phyloP scores from a whole-genome alignment of 2,797 vertebrate genomes.

The Pipistrellus pygmaeus region DNA sequence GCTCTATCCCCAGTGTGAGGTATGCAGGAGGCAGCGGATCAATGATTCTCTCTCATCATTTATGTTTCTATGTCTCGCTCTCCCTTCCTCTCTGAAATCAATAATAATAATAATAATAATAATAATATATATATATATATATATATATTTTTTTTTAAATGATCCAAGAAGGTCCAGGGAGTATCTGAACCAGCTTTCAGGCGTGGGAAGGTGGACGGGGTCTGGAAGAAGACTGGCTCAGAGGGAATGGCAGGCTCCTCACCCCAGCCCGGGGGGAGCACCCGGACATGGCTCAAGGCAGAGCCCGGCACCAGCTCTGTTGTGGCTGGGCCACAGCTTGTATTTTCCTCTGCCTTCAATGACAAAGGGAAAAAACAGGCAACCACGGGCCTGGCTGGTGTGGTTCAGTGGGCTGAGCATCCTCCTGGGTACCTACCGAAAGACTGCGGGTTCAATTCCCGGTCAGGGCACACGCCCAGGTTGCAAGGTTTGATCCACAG shows the following conservation, averaged over 20 bases:
- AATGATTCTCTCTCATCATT: too few relatives aligned
- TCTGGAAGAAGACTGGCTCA: background rate
- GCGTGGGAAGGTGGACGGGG: background rate
- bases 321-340: too few relatives aligned
- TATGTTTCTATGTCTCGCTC: too few relatives aligned
- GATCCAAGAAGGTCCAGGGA: background rate
- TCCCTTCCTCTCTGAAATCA: too few relatives aligned
- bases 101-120: too few relatives aligned
- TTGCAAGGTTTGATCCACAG: too few relatives aligned
- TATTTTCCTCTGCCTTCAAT: background rate
- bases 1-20: too few relatives aligned
- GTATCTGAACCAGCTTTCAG: background rate
- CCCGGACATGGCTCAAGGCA: background rate
- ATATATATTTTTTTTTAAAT: too few relatives aligned
- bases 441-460: background rate
- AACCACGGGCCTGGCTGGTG: background rate
- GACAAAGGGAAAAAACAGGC: background rate
- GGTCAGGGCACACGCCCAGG: background rate
- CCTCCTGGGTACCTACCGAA: background rate
- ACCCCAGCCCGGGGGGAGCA: accelerated
- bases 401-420: background rate
- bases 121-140: too few relatives aligned
- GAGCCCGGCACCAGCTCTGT: background rate
- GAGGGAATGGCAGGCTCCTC: background rate
- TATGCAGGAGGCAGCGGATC: too few relatives aligned